These are phyloP conservation scores for Leucopsar rothschildi DNA, from an alignment of 2,113 vertebrate genomes.

Conservation along the genomic window DNA sequence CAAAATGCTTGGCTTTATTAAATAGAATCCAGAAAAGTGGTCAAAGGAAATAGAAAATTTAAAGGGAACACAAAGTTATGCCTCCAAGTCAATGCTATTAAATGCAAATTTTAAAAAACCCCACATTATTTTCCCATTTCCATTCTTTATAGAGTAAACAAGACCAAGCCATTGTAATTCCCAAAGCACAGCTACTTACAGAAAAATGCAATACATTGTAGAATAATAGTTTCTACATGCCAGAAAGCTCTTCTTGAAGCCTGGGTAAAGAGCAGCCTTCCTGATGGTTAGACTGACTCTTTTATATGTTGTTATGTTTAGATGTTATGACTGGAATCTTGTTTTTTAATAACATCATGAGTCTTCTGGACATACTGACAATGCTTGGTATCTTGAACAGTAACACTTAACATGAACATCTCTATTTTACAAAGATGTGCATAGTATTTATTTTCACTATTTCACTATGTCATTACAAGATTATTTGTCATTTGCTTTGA, in stretches of 20 bases:
- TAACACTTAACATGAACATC: neutral
- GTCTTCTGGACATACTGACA: neutral
- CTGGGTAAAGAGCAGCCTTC: neutral
- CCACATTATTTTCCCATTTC: neutral
- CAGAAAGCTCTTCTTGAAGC: neutral
- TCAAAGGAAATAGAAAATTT: neutral
- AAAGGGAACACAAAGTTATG: neutral
- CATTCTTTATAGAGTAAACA: neutral
- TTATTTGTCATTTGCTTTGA: neutral
- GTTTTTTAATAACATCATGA: neutral
- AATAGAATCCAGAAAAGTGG: neutral
- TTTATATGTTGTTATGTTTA: neutral
- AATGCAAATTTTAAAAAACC: neutral
- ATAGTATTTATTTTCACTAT: neutral
- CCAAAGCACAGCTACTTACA: neutral
- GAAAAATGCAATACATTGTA: neutral
- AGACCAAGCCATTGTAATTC: neutral
- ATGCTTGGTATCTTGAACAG: neutral
- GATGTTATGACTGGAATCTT: neutral
- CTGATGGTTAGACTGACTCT: neutral
- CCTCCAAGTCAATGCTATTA: neutral
- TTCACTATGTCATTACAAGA: neutral
- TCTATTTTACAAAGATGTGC: neutral
- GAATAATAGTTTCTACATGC: neutral
- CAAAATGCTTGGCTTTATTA: neutral